Evolutionary conservation across 1,140 invertebrate species (phyloP), one percentile per base, ranked within the genome.

Genomic region (Zaprionus nigranus): DNA sequence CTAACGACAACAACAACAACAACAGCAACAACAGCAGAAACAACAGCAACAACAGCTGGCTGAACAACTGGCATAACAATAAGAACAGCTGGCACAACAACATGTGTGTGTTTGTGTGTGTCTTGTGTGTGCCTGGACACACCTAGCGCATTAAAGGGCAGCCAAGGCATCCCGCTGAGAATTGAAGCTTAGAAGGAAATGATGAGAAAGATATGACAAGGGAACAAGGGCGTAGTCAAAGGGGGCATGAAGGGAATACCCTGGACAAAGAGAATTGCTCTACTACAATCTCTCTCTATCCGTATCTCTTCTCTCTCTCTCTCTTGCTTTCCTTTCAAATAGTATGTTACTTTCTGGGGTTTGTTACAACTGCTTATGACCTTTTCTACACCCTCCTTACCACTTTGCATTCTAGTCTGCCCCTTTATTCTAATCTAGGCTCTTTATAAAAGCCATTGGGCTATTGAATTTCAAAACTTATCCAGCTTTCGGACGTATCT

Each of bases 1-100:
- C 36, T 40, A 67, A 59, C 49, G 38, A 68, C 17, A 63, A 24
- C 13, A 63, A 58, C 54, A 26, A 40, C 56, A 30, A 70, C 58
- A 60, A 54, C 46, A 49, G 12, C 46, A 51, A 13, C 46, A 51
- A 9, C 46, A 22, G 22, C 46, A 22, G 17, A 17, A 46, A 40
- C 38, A 17, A 17, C 15, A 46, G 7, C 40, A 17, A 46, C n/a
- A 17, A 20, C 38, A 38, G 36, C 36, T 38, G 36, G 36, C 36
- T 15, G 12, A 38, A 38, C 36, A 38, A 38, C 36, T 38, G 36
- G 36, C 36, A 38, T 38, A 38, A 38, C 36, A 38, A 38, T 38
- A 38, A 38, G 36, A 38, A 38, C 36, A 38, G 36, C 36, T 38
- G 36, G 12, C 3, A 38, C 36, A 38, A 38, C 36, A 38, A 36